A percentile compares a stretch with the other conserved stretches of the same genome.
Conservation (phyloP, 2,888 invertebrate genomes). For the Chrysodeixis includens region DNA sequence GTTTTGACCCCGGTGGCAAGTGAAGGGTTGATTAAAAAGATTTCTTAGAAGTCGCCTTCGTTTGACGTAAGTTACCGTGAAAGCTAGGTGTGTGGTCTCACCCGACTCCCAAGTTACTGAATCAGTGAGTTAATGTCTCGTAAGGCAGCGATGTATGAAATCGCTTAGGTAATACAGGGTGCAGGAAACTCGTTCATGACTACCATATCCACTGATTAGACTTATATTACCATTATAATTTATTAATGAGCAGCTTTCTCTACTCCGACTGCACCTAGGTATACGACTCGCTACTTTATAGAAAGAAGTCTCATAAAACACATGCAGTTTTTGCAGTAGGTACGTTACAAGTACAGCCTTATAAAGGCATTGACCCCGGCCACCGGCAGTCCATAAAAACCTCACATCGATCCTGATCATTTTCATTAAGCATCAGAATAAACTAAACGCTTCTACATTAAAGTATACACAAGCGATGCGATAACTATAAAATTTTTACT, state of each 20-base stretch:
- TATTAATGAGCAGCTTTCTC: constrained; percentile 4
- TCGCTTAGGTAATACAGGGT: neutral
- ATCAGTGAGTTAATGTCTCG: neutral
- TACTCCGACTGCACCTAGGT: neutral
- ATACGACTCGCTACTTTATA: constrained; percentile 11
- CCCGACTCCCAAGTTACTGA: neutral
- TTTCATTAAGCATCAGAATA: constrained; percentile 53
- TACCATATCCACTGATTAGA: neutral
- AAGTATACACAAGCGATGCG: constrained; percentile 57
- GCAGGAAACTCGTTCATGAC: neutral
- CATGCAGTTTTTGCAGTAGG: neutral
- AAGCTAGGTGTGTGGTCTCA: neutral
- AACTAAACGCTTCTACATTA: constrained; percentile 53
- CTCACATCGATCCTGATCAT: constrained; percentile 54
- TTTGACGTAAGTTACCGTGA: neutral
- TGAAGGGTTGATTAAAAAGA: neutral
- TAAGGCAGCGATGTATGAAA: neutral
- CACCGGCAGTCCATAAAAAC: constrained; percentile 42
- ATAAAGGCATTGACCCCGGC: constrained; percentile 39
- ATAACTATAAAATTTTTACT: constrained; percentile 77
- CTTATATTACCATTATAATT: neutral
- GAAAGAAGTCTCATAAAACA: constrained; percentile 11
- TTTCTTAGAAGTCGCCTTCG: neutral
- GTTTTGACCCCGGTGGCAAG: neutral
- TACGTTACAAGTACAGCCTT: neutral